These are phyloP conservation scores for Philhelius pedissequus DNA, from an alignment of 2,888 invertebrate species.

Conservation along the genomic window DNA sequence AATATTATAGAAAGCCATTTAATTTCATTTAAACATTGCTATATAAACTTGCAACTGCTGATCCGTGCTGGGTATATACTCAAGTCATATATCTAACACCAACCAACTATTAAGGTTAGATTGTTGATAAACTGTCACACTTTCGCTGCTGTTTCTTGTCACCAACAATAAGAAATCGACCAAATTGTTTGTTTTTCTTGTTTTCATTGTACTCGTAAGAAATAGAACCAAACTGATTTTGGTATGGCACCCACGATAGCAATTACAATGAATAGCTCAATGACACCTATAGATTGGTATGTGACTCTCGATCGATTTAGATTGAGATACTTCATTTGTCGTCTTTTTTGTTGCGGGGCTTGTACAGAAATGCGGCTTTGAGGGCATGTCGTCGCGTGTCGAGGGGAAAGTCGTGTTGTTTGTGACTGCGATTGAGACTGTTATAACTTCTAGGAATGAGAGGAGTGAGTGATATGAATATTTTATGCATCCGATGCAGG, in stretches of 20 bases:
- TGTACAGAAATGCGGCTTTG: slow-evolving; percentile 25
- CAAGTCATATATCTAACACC: too few species aligned
- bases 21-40: slow-evolving; percentile 48
- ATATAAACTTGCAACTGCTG: slow-evolving; percentile 1
- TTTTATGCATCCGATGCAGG: slow-evolving; percentile 48
- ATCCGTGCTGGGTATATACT: background rate
- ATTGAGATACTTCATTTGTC: background rate
- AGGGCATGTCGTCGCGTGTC: background rate
- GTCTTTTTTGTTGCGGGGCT: background rate
- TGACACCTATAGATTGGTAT: background rate
- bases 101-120: slow-evolving; percentile 43
- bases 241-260: slow-evolving; percentile 52
- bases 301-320: slow-evolving; percentile 25
- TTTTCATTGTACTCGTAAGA: background rate
- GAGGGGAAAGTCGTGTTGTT: slow-evolving; percentile 43
- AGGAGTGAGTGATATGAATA: slow-evolving; percentile 49
- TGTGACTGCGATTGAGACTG: background rate
- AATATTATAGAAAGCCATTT: slow-evolving; percentile 54
- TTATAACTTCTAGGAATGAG: slow-evolving; percentile 15
- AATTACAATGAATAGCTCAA: slow-evolving; percentile 32
- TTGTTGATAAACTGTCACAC: slow-evolving; percentile 61
- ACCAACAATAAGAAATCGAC: slow-evolving; percentile 20
- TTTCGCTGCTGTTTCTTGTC: slow-evolving; percentile 55
- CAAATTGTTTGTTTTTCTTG: background rate
- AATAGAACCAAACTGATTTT: slow-evolving; percentile 34